Conservation (phyloP, 1,140 invertebrate species). For the Doryteuthis pealeii region DNA sequence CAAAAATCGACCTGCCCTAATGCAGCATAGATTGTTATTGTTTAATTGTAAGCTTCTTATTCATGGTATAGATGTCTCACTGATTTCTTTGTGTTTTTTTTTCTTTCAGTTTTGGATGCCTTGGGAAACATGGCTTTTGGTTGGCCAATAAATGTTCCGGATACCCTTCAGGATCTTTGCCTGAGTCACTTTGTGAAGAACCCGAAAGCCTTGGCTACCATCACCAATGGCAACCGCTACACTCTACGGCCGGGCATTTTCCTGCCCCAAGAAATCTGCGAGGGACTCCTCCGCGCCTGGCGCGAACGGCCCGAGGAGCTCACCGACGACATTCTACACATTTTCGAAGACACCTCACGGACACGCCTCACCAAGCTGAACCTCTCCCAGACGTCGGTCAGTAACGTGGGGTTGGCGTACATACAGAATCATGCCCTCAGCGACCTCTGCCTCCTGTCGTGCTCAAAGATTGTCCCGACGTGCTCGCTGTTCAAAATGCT, state of each 20-base stretch:
- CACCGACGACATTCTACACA: constrained; percentile 50
- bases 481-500: constrained; percentile 64
- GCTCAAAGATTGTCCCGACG: constrained; percentile 67
- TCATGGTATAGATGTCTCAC: no score
- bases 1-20: no score
- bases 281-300: constrained; percentile 47
- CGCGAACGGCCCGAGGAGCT: constrained; percentile 4
- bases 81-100: neutral
- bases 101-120: constrained; percentile 7
- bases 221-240: constrained; percentile 46
- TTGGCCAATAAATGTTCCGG: constrained; percentile 37
- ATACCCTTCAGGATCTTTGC: constrained; percentile 67
- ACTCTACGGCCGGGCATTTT: constrained; percentile 24
- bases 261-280: constrained; percentile 73
- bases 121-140: constrained; percentile 9
- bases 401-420: constrained; percentile 69
- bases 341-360: constrained; percentile 70
- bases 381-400: constrained; percentile 72
- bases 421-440: constrained; percentile 72
- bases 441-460: constrained; percentile 75
- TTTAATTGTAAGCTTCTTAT: no score
- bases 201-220: constrained; percentile 66
- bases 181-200: constrained; percentile 69
- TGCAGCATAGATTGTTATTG: no score
- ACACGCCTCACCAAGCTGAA: constrained; percentile 73